phyloP scores from a whole-genome alignment of 2,888 invertebrate species.

The Eledone cirrhosa region DNA sequence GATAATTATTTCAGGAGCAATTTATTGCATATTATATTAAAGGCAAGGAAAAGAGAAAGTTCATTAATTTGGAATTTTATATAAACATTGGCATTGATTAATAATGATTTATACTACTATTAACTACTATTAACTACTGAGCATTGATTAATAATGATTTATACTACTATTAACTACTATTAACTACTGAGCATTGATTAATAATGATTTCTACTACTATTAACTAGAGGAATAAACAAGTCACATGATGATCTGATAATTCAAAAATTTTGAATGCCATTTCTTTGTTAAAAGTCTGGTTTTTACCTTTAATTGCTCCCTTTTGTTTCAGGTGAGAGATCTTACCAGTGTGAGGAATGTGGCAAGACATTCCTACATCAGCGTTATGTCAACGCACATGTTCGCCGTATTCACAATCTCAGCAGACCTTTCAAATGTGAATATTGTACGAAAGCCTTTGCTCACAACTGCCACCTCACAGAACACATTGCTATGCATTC shows the following conservation, averaged over 20 bases:
- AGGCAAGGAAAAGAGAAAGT: background rate
- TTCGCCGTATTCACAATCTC: constrained; percentile 27
- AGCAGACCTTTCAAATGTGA: constrained; percentile 26
- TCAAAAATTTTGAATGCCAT: no score
- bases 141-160: no score
- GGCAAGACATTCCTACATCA: constrained; percentile 26
- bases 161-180: no score
- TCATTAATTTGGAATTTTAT: background rate
- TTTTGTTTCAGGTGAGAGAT: constrained; percentile 26
- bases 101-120: no score
- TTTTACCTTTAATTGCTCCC: constrained; percentile 5
- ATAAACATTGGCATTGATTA: background rate
- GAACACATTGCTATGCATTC: constrained; percentile 28
- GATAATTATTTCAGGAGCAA: no score
- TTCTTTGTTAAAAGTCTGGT: constrained; percentile 17
- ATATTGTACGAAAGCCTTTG: constrained; percentile 24
- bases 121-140: no score
- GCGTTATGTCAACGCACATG: constrained; percentile 27
- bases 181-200: no score
- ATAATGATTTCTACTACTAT: no score
- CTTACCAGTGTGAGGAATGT: constrained; percentile 26
- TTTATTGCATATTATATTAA: no score
- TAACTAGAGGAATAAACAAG: no score
- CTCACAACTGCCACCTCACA: constrained; percentile 25
- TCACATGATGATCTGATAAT: no score